Base-by-base conservation (phyloP, 2,113 vertebrate species). In the Channa argus region DNA sequence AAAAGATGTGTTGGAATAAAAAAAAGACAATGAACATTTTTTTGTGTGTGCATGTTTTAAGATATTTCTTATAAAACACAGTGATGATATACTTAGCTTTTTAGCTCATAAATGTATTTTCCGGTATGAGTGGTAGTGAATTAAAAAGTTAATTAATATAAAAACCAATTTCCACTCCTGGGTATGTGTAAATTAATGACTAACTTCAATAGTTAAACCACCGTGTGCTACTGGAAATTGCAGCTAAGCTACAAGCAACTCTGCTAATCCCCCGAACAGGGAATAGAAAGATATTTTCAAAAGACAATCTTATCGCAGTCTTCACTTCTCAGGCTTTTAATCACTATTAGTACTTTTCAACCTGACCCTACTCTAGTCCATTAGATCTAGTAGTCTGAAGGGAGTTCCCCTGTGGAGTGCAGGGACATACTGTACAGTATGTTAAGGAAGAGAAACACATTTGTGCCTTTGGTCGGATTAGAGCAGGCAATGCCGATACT, bases 371-470 rank as follows among this genome's bases (percentile, higher is more conserved):
- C 8, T 24, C 37, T 2, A 0, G 14, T 39, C 43, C 63, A 33
- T 39, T 6, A 59, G 51, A 13, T 15, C 5, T 54, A 2, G 11
- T 1, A 9, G 5, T 64, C 59, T 54, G 51, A 3, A 1, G 39
- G 49, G 66, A 47, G 36, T 53, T 15, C 9, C 39, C 55, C 9
- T 34, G 59, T 13, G 36, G 39, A 63, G 51, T 34, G n/a, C 72
- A 24, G 64, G 67, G 63, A 79, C 84, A 56, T 67, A 24, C 24
- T 24, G 24, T 24, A 24, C 24, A 24, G 24, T 24, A 65, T 71
- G 81, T 64, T 51, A 71, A 53, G 82, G 58, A 68, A 58, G 46
- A 60, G 66, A 50, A 80, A 43, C 77, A 82, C 76, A 86, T 83
- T 73, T 79, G 81, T 60, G 73, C 2, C 55, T 66, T 60, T 56